phyloP scores from a whole-genome alignment of 2,113 vertebrate species.

The Colaptes auratus region DNA sequence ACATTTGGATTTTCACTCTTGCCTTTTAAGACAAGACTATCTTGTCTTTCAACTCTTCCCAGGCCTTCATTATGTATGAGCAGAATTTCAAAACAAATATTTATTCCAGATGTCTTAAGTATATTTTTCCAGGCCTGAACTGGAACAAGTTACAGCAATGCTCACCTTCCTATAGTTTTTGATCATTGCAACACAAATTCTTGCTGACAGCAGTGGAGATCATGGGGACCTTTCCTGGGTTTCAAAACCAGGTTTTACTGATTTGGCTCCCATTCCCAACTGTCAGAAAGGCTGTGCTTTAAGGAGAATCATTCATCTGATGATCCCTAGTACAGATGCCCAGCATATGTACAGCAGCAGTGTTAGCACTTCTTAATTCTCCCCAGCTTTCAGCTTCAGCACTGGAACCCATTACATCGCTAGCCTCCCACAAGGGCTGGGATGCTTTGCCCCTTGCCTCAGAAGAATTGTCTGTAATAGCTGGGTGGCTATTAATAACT shows the following conservation, averaged over 20 bases:
- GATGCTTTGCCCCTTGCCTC: neutral
- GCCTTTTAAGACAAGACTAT: neutral
- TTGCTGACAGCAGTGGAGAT: constrained; percentile 13
- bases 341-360: constrained; percentile 11
- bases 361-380: neutral
- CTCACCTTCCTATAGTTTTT: constrained; percentile 23
- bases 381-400: neutral
- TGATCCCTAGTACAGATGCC: constrained; percentile 39
- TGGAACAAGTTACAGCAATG: constrained; percentile 40
- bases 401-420: neutral
- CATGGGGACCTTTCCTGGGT: neutral
- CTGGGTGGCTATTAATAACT: neutral
- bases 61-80: neutral
- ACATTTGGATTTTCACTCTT: neutral
- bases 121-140: constrained; percentile 47
- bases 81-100: constrained; percentile 66
- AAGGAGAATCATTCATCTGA: neutral
- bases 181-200: constrained; percentile 13
- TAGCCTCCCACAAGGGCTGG: neutral
- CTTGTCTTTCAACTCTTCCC: constrained; percentile 29
- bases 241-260: constrained; percentile 7
- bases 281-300: neutral
- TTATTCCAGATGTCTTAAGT: constrained; percentile 68
- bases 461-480: neutral
- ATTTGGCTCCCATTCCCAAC: neutral